These are phyloP conservation scores for Aphrophora alni DNA, from an alignment of 2,888 invertebrate species.

Conservation along the genomic window DNA sequence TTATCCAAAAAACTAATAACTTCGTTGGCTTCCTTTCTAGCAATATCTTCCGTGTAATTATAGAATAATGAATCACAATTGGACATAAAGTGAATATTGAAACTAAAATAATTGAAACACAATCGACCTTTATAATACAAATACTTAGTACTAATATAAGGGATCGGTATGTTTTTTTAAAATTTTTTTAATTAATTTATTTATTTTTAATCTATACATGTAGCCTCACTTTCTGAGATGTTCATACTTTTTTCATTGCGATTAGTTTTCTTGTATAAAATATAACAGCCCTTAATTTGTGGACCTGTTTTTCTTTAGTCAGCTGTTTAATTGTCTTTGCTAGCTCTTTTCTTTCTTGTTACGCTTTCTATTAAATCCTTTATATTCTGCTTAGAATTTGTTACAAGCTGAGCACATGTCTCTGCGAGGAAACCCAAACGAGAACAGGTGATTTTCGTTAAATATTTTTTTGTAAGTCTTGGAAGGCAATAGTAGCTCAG, in stretches of 20 bases:
- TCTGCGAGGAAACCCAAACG: slow-evolving; percentile 52
- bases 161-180: background rate
- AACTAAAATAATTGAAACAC: too few relatives aligned
- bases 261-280: slow-evolving; percentile 16
- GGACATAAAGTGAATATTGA: too few relatives aligned
- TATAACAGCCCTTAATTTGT: background rate
- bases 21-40: too few relatives aligned
- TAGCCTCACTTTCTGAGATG: background rate
- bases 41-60: too few relatives aligned
- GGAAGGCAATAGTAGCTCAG: slow-evolving; percentile 42
- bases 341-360: background rate
- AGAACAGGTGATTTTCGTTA: slow-evolving; percentile 48
- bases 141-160: too few relatives aligned
- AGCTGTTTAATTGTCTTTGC: background rate
- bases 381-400: slow-evolving; percentile 20
- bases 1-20: too few relatives aligned
- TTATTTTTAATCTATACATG: too few relatives aligned
- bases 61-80: too few relatives aligned
- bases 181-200: too few relatives aligned
- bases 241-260: background rate
- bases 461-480: slow-evolving; percentile 48
- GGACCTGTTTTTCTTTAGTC: slow-evolving; percentile 2
- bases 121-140: too few relatives aligned
- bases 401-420: slow-evolving; percentile 42
- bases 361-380: background rate